Evolutionary conservation across 1,140 invertebrate species (phyloP).

Genomic region (Atta colombica): DNA sequence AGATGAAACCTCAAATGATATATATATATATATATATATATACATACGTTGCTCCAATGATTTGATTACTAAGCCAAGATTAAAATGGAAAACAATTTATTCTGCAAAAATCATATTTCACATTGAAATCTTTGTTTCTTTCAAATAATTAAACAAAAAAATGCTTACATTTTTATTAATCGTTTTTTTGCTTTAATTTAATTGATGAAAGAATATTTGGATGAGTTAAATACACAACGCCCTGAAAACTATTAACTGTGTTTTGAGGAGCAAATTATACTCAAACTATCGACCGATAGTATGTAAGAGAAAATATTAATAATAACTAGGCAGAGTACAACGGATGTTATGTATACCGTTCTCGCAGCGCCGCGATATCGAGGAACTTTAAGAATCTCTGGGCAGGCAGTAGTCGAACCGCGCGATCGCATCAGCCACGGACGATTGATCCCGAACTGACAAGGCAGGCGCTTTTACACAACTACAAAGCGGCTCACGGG

Average conservation of each 20-base stretch:
- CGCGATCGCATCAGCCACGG: constrained; percentile 87
- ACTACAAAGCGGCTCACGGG: constrained; percentile 82
- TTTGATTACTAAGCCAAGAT: not conserved
- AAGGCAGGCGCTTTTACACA: constrained; percentile 89
- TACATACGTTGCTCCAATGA: not conserved
- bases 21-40: not conserved
- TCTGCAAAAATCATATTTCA: not conserved
- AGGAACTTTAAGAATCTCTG: constrained; percentile 89
- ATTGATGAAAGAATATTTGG: not conserved
- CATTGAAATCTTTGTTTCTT: not conserved
- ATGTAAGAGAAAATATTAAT: constrained; percentile 28
- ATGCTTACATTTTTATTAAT: not conserved
- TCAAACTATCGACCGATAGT: not conserved
- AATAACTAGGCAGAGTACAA: constrained; percentile 27
- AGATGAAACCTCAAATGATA: not conserved
- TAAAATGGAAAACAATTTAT: not conserved
- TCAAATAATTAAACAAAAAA: not conserved
- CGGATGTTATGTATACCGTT: constrained; percentile 55
- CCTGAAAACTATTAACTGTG: not conserved
- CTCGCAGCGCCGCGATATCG: constrained; percentile 89
- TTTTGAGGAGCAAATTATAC: not conserved
- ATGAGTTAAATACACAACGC: not conserved
- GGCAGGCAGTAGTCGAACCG: constrained; percentile 88
- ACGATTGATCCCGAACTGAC: constrained; percentile 91
- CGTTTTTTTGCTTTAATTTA: not conserved